Percentiles rank a stretch among this genome's conserved stretches.
Conservation (phyloP, 1,140 invertebrate genomes). For the Drosophila azteca region DNA sequence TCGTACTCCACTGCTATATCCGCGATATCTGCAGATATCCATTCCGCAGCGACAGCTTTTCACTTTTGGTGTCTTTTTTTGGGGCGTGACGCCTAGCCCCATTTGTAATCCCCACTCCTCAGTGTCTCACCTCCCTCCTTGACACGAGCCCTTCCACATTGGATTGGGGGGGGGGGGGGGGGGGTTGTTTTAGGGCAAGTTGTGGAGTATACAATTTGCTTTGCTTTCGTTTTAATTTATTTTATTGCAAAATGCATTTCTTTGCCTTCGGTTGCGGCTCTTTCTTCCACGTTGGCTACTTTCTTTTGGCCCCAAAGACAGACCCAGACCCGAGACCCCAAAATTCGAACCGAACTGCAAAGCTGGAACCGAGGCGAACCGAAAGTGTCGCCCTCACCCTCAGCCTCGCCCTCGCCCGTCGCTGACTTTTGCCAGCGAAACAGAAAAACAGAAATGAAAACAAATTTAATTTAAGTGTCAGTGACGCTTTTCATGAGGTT, state of each 20-base stretch:
- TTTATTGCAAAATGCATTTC: constrained; percentile 70
- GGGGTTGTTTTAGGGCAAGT: constrained; percentile 43
- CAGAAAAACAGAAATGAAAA: constrained; percentile 54
- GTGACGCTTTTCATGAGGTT: constrained; percentile 61
- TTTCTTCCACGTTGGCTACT: constrained; percentile 16
- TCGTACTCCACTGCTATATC: too few relatives aligned
- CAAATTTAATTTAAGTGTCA: constrained; percentile 80
- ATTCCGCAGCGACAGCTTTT: constrained; percentile 14
- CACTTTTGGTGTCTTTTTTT: constrained; percentile 10
- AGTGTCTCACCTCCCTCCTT: neutral
- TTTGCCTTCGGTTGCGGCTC: constrained; percentile 29
- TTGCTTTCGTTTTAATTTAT: constrained; percentile 77
- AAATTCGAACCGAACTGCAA: neutral
- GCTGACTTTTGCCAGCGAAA: constrained; percentile 3
- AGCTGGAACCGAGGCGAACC: constrained; percentile 5
- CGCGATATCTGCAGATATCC: too few relatives aligned
- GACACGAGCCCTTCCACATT: neutral
- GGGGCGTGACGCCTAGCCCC: neutral
- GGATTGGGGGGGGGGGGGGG: too few relatives aligned
- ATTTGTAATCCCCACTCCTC: too few relatives aligned
- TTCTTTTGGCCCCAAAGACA: constrained; percentile 39
- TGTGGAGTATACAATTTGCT: constrained; percentile 60
- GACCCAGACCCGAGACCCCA: neutral
- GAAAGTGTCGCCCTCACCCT: neutral
- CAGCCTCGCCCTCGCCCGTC: too few relatives aligned